Percentiles rank a stretch among this genome's conserved stretches.
phyloP scores from a whole-genome alignment of 1,140 invertebrate genomes.

The Melanaphis sacchari region DNA sequence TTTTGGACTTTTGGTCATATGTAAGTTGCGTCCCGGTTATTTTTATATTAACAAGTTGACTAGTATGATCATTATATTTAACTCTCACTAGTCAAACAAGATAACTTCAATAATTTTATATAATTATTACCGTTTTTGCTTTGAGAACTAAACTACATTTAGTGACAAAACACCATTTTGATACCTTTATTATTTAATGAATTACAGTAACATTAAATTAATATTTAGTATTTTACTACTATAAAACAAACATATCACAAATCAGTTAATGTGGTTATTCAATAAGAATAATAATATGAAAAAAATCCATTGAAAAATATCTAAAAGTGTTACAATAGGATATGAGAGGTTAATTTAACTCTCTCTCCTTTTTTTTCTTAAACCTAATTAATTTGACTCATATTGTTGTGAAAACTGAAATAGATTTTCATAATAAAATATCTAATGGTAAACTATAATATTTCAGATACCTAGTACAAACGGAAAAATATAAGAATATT shows the following conservation, averaged over 20 bases:
- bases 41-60: conserved; percentile 60
- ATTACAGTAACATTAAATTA: conserved; percentile 21
- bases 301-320: too few species aligned
- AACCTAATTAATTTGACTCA: too few species aligned
- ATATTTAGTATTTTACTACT: neutral
- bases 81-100: neutral
- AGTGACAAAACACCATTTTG: too few species aligned
- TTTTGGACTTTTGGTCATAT: too few species aligned
- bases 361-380: too few species aligned
- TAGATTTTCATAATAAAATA: neutral
- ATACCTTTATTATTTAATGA: conserved; percentile 31
- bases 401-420: too few species aligned
- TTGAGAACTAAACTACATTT: neutral
- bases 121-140: conserved; percentile 9
- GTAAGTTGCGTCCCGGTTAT: too few species aligned
- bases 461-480: neutral
- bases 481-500: neutral
- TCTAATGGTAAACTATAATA: neutral
- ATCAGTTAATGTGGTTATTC: too few species aligned
- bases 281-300: too few species aligned
- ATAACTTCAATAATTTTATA: conserved; percentile 33
- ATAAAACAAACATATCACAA: too few species aligned
- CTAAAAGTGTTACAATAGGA: too few species aligned
- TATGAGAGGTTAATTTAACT: too few species aligned
- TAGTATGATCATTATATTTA: conserved; percentile 50